phyloP scores from a whole-genome alignment of 2,888 invertebrate species.

The Embidobia sp. region DNA sequence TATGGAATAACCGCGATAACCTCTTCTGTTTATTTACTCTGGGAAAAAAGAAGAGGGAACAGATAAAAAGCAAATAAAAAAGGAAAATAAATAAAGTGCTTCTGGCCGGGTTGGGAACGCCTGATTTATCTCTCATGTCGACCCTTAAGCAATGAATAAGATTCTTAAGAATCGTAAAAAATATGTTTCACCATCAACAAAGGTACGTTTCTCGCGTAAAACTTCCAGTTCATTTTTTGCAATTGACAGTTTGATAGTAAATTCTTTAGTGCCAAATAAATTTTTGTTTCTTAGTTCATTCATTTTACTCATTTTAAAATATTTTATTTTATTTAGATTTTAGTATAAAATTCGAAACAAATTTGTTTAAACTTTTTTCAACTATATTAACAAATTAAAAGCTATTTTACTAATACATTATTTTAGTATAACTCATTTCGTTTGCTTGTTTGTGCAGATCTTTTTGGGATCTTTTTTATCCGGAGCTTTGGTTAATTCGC shows the following conservation, averaged over 20 bases:
- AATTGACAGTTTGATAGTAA: not conserved
- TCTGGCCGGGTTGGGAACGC: not conserved
- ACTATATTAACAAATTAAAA: too few species aligned
- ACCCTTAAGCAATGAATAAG: constrained; percentile 48
- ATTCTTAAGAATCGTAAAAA: constrained; percentile 14
- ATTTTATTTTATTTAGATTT: too few species aligned
- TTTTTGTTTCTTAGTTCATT: too few species aligned
- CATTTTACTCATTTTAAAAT: too few species aligned
- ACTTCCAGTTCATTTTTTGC: not conserved
- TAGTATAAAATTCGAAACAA: too few species aligned
- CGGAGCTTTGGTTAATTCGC: too few species aligned
- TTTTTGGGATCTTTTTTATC: too few species aligned
- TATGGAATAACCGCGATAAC: constrained; percentile 16
- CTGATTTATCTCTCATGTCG: constrained; percentile 48
- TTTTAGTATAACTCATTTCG: too few species aligned
- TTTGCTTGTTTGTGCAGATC: too few species aligned
- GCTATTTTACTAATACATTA: too few species aligned
- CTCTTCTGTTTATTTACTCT: not conserved
- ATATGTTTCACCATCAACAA: constrained; percentile 8
- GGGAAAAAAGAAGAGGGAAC: not conserved
- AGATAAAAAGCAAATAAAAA: not conserved
- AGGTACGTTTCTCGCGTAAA: constrained; percentile 15
- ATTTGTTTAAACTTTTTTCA: too few species aligned
- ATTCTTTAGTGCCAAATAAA: too few species aligned
- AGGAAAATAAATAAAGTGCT: constrained; percentile 4